Evolutionary conservation across 2,888 invertebrate species (phyloP).

Genomic region (Scaptomyza cyrtandrae): DNA sequence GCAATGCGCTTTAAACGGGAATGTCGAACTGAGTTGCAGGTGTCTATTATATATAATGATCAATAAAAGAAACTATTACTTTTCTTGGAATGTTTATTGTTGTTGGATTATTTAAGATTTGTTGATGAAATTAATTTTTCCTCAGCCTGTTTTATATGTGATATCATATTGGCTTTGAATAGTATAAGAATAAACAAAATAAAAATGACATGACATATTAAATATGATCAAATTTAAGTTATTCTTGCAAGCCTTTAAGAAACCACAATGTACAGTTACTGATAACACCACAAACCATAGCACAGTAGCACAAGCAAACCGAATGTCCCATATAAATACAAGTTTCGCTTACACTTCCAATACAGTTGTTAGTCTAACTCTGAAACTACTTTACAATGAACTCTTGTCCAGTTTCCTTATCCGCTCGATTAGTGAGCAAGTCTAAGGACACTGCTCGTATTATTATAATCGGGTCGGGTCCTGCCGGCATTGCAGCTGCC

Average conservation of each 20-base stretch:
- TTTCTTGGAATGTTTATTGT: too few relatives aligned
- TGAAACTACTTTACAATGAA: conserved; percentile 24
- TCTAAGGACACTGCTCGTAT: conserved; percentile 71
- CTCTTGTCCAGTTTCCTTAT: conserved; percentile 10
- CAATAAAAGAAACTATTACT: not conserved
- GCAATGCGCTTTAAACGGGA: conserved; percentile 26
- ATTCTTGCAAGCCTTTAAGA: not conserved
- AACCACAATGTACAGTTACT: conserved; percentile 3
- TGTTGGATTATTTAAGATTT: too few relatives aligned
- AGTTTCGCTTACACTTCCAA: not conserved
- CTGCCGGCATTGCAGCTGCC: conserved; percentile 84
- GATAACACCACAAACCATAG: conserved; percentile 36
- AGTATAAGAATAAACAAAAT: not conserved
- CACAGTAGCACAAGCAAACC: not conserved
- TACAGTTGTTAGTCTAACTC: conserved; percentile 13
- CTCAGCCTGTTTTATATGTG: not conserved
- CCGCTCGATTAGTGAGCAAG: not conserved
- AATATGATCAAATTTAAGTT: not conserved
- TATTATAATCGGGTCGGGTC: conserved; percentile 83
- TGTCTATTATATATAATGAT: not conserved
- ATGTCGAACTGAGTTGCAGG: too few relatives aligned
- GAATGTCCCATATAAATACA: conserved; percentile 15
- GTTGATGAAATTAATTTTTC: too few relatives aligned
- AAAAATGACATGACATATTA: not conserved
- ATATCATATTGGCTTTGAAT: conserved; percentile 5